These are phyloP conservation scores for Drosophila flavopinicola DNA, from an alignment of 2,888 invertebrate genomes.

Conservation along the genomic window DNA sequence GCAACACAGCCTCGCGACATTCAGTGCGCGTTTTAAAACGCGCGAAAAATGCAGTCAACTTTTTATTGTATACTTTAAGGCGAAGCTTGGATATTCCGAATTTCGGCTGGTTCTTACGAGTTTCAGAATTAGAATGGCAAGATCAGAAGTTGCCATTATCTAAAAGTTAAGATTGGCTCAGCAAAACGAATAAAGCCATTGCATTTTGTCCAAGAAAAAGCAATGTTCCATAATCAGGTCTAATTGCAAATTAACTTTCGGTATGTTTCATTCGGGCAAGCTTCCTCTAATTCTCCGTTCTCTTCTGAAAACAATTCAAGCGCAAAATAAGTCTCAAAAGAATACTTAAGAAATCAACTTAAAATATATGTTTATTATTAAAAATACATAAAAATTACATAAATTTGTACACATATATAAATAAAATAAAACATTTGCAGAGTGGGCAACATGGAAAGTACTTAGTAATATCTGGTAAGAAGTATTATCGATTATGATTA, in stretches of 20 bases:
- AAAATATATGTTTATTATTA: constrained; percentile 60
- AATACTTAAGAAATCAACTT: constrained; percentile 22
- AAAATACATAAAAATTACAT: constrained; percentile 53
- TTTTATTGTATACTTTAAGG: constrained; percentile 26
- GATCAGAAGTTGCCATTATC: too few relatives aligned
- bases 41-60: background rate
- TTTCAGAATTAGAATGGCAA: too few relatives aligned
- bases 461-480: constrained; percentile 19
- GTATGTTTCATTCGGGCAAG: too few relatives aligned
- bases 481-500: constrained; percentile 10
- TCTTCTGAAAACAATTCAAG: too few relatives aligned
- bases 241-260: too few relatives aligned
- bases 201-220: too few relatives aligned
- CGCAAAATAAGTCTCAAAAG: background rate
- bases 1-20: background rate
- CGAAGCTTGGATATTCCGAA: too few relatives aligned
- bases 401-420: constrained; percentile 73
- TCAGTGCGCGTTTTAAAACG: constrained; percentile 36
- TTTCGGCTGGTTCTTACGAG: too few relatives aligned
- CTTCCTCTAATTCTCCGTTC: too few relatives aligned
- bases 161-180: too few relatives aligned
- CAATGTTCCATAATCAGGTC: too few relatives aligned
- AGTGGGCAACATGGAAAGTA: constrained; percentile 37
- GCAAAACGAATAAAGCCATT: too few relatives aligned
- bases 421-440: constrained; percentile 61